Base-by-base conservation (phyloP, 1,140 invertebrate species). In the Mercenaria mercenaria region DNA sequence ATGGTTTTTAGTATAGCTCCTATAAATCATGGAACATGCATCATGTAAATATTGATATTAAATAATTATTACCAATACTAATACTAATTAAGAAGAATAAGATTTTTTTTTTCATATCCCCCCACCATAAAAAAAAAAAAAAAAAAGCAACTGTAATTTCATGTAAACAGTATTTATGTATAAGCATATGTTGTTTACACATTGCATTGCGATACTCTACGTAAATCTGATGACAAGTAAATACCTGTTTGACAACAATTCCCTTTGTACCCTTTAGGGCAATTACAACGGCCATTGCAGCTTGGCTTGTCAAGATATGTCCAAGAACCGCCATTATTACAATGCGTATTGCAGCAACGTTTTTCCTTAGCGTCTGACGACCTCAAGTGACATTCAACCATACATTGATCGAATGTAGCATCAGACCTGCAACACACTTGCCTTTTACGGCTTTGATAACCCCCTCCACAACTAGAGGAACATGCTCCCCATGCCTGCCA, bases 221-320 rank as follows among this genome's bases (percentile, higher is more conserved):
- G n/a, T n/a, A n/a, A n/a, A n/a, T n/a, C n/a, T n/a, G n/a, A n/a
- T n/a, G n/a, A n/a, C n/a, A n/a, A n/a, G n/a, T n/a, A n/a, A n/a
- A 10, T 67, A 67, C 64, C 64, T 34, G 64, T 67, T 67, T 67
- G 64, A 34, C 64, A 67, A 34, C 64, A 67, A 34, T 34, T 67
- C 8, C 34, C 64, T 37, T 67, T 67, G 32, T 32, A 67, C 4
- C 64, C 64, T 20, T 29, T 67, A 32, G 64, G 34, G 20, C 64
- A 67, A 8, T 11, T 32, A 67, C 64, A 67, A 8, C 34, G 64
- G 11, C 64, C 64, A 1, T 4, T 34, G n/a, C 64, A 67, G 10
- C 11, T 34, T 10, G 64, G 32, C 20, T 26, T 67, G 64, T 67
- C 64, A 29, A 37, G 10, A 37, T 67, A 67, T 34, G 64, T 15